These are phyloP conservation scores for Trichosurus vulpecula DNA, from an alignment of 2,797 vertebrate species.

Conservation along the genomic window DNA sequence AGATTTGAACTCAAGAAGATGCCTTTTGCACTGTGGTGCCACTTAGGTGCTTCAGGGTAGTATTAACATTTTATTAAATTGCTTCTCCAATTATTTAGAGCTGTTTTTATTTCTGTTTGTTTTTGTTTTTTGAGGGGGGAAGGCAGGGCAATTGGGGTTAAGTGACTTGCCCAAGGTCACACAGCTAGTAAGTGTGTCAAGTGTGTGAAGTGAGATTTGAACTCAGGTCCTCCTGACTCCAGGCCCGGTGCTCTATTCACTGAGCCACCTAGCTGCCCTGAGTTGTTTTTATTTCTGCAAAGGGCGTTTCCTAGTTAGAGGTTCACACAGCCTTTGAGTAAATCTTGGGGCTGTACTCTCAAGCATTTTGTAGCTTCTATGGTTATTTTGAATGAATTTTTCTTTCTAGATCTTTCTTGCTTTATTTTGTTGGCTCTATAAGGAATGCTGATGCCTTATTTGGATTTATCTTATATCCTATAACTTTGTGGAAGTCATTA, in stretches of 20 bases:
- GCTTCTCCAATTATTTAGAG: not conserved
- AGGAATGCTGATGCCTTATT: not conserved
- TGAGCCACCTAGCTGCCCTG: too few species aligned
- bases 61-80: not conserved
- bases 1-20: not conserved
- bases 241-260: too few species aligned
- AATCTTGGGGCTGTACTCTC: not conserved
- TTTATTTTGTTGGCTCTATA: not conserved
- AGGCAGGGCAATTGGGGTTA: too few species aligned
- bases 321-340: not conserved
- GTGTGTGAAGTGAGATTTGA: too few species aligned
- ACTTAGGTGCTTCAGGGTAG: not conserved
- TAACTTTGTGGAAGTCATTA: not conserved
- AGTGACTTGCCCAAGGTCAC: too few species aligned
- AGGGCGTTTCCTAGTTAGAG: not conserved
- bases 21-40: not conserved
- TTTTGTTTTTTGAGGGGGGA: too few species aligned
- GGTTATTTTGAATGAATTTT: not conserved
- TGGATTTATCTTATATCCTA: not conserved
- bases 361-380: not conserved
- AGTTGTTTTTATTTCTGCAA: not conserved
- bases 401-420: not conserved
- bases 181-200: too few species aligned
- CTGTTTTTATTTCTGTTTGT: not conserved
- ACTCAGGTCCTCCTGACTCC: too few species aligned